Evolutionary conservation across 2,797 vertebrate species (phyloP).

Genomic region (Threskiornis aethiopicus): DNA sequence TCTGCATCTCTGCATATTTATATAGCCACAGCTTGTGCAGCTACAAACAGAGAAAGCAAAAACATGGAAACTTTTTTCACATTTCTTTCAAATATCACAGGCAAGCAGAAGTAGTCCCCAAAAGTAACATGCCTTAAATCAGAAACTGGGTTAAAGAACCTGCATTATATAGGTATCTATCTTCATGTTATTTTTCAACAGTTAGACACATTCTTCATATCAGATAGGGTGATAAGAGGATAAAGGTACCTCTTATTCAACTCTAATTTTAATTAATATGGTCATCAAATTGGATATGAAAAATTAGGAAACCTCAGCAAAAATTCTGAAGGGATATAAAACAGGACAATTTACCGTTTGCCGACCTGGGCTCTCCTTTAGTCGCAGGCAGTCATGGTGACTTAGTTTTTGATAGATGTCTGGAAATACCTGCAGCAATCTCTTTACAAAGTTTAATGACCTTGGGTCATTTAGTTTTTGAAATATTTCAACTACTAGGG

Average conservation of each 20-base stretch:
- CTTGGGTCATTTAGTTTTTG: conserved; percentile 18
- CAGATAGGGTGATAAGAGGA: neutral
- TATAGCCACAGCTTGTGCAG: neutral
- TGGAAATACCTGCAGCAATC: conserved; percentile 31
- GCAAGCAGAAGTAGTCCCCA: neutral
- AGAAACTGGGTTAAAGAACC: neutral
- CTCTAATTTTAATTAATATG: conserved; percentile 44
- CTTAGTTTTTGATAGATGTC: conserved; percentile 1
- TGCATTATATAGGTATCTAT: neutral
- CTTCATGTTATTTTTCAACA: neutral
- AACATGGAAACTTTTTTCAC: neutral
- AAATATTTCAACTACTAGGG: conserved; percentile 25
- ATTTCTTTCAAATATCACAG: neutral
- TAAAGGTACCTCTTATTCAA: neutral
- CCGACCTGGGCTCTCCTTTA: neutral
- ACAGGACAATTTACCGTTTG: neutral
- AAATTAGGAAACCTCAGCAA: conserved; percentile 35
- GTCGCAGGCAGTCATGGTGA: neutral
- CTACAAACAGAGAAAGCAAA: neutral
- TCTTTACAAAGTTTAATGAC: conserved; percentile 51
- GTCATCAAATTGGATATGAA: conserved; percentile 34
- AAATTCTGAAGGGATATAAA: conserved; percentile 3
- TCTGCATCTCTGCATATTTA: neutral
- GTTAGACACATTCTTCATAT: neutral
- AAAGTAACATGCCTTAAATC: neutral